Evolutionary conservation across 2,888 invertebrate species (phyloP).

Genomic region (Cephus sareptanus): DNA sequence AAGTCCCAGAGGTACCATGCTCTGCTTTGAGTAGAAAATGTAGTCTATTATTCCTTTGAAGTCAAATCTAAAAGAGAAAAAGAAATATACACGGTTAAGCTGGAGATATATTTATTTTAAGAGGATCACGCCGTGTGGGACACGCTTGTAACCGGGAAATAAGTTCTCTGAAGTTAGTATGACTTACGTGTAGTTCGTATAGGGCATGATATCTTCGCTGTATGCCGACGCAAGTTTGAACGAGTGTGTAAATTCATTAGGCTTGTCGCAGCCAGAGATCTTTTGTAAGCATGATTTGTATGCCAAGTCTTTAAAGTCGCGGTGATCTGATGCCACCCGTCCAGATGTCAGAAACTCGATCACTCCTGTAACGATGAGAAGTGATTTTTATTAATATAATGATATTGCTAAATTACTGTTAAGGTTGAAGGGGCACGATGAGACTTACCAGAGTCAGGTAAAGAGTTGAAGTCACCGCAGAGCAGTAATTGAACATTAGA

Average conservation of each 20-base stretch:
- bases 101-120: background rate
- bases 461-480: constrained; percentile 98
- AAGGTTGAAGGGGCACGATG: background rate
- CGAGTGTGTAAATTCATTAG: constrained; percentile 93
- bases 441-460: constrained; percentile 90
- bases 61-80: constrained; percentile 81
- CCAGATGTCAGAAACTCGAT: constrained; percentile 95
- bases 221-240: constrained; percentile 96
- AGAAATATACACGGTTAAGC: background rate
- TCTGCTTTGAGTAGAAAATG: constrained; percentile 97
- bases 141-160: background rate
- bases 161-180: background rate
- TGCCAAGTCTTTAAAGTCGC: constrained; percentile 95
- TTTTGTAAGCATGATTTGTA: constrained; percentile 93
- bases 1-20: constrained; percentile 94
- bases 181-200: constrained; percentile 97
- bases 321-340: constrained; percentile 89
- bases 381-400: background rate
- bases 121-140: background rate
- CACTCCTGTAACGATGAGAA: constrained; percentile 76
- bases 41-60: constrained; percentile 99
- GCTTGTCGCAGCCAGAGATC: constrained; percentile 86
- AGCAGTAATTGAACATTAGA: constrained; percentile 90
- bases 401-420: too few species aligned
- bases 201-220: constrained; percentile 95